Base-by-base conservation (phyloP, 2,888 invertebrate genomes). In the Polyploca ridens region DNA sequence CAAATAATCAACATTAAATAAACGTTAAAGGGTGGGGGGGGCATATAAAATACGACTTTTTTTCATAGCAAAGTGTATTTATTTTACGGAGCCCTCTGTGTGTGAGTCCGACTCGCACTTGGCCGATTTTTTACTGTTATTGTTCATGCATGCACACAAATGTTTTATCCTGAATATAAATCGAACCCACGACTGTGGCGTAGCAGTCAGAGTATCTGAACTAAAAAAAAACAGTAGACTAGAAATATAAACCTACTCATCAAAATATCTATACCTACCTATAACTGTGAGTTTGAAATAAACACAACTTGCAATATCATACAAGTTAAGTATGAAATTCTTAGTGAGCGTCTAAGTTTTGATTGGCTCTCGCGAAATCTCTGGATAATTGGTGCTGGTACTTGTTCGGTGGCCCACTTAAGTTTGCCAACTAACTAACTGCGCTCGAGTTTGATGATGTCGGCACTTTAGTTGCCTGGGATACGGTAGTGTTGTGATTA, bases 301-400 rank as follows among this genome's bases (percentile, higher is more conserved):
- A n/a, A 59, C n/a, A 59, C n/a, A 16, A 35, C n/a, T 10, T 5
- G 46, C 14, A 59, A 41, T 41, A 61, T 19, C 19, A 61, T 61
- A 61, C 60, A n/a, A n/a, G n/a, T n/a, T n/a, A 61, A 61, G 19
- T 41, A 16, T 41, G 27, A 61, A 61, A 41, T 61, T 61, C 49
- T 46, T 7, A 33, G 38, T 44, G 63, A n/a, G 62, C 57, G 64
- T 19, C 63, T 41, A 66, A 66, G 63, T 66, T 64, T 62, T 63
- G 66, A 66, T 66, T 66, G 66, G 62, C 63, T 63, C 63, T 54
- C 35, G 61, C 35, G 66, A 63, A 57, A 66, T 63, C 63, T 61
- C 66, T 35, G 44, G 58, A 61, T 66, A 66, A 66, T 66, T 66
- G 63, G 49, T 33, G 19, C 14, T 46, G 7, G 63, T 57, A 64